phyloP scores from a whole-genome alignment of 53 echinoderm and acorn worm species.

The Astropecten irregularis region DNA sequence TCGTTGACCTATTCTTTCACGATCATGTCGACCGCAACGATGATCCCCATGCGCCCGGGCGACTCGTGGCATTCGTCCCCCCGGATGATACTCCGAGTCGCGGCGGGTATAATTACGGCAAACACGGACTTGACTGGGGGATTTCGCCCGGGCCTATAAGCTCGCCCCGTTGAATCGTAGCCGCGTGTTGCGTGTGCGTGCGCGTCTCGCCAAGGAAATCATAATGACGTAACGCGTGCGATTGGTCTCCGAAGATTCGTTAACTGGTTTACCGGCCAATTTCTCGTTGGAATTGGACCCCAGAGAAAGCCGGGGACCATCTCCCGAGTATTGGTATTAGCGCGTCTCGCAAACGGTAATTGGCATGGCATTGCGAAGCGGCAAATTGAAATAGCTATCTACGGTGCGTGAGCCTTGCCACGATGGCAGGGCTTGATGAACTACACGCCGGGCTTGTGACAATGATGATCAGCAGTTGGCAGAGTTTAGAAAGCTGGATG shows the following conservation, averaged over 20 bases:
- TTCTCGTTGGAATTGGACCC: slow-evolving; percentile 47
- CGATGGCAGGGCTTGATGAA: too few species aligned
- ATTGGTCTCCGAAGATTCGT: slow-evolving; percentile 50
- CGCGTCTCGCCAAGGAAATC: slow-evolving; percentile 40
- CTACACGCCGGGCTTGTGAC: too few species aligned
- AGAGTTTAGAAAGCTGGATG: too few species aligned
- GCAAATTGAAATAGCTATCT: slow-evolving; percentile 43
- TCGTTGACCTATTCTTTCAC: neutral
- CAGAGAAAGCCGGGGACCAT: slow-evolving; percentile 33
- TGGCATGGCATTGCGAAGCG: slow-evolving; percentile 20
- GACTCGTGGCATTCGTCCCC: slow-evolving; percentile 13
- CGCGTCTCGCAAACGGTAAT: slow-evolving; percentile 26
- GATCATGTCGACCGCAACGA: slow-evolving; percentile 18
- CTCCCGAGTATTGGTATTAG: slow-evolving; percentile 56
- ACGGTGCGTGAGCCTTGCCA: neutral
- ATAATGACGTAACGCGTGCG: slow-evolving; percentile 62
- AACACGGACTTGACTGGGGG: neutral
- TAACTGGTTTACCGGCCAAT: slow-evolving; percentile 61
- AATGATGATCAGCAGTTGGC: too few species aligned
- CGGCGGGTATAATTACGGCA: slow-evolving; percentile 25
- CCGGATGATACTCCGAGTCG: neutral
- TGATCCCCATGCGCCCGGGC: slow-evolving; percentile 11
- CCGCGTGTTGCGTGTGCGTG: too few species aligned
- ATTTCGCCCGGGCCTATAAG: neutral
- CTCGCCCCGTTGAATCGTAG: too few species aligned